These are phyloP conservation scores for Argyresthia albistria DNA, from an alignment of 2,888 invertebrate species.

Conservation along the genomic window DNA sequence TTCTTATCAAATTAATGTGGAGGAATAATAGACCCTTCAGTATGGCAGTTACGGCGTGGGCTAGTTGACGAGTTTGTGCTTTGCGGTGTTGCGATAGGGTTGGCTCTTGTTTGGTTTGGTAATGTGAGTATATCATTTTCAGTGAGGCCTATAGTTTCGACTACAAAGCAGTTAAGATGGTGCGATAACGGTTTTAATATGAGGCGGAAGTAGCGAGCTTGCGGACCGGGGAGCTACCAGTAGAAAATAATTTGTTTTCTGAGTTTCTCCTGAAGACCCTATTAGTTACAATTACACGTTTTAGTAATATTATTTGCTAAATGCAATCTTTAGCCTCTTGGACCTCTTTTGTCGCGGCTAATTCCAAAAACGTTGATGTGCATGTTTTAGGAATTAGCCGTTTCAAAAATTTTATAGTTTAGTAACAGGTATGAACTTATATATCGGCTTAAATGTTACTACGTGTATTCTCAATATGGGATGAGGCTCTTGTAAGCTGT, in stretches of 20 bases:
- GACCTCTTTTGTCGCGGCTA: too few relatives aligned
- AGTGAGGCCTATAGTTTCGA: constrained; percentile 57
- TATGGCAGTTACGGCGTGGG: not conserved
- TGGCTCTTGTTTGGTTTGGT: constrained; percentile 26
- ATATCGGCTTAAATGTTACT: not conserved
- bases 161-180: constrained; percentile 66
- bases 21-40: constrained; percentile 44
- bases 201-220: constrained; percentile 55
- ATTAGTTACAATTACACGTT: constrained; percentile 3
- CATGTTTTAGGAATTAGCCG: too few relatives aligned
- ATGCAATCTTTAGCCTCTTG: not conserved
- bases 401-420: too few relatives aligned
- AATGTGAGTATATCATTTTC: constrained; percentile 58
- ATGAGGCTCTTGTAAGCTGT: too few relatives aligned
- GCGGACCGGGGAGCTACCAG: constrained; percentile 26
- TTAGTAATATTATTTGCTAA: not conserved
- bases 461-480: not conserved
- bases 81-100: constrained; percentile 24
- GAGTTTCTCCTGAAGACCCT: constrained; percentile 22
- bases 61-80: constrained; percentile 16
- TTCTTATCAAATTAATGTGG: constrained; percentile 67
- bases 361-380: too few relatives aligned
- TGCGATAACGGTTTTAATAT: constrained; percentile 66
- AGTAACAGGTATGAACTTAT: too few relatives aligned
- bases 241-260: constrained; percentile 52